phyloP scores from a whole-genome alignment of 2,113 vertebrate genomes.

The Ginglymostoma cirratum region DNA sequence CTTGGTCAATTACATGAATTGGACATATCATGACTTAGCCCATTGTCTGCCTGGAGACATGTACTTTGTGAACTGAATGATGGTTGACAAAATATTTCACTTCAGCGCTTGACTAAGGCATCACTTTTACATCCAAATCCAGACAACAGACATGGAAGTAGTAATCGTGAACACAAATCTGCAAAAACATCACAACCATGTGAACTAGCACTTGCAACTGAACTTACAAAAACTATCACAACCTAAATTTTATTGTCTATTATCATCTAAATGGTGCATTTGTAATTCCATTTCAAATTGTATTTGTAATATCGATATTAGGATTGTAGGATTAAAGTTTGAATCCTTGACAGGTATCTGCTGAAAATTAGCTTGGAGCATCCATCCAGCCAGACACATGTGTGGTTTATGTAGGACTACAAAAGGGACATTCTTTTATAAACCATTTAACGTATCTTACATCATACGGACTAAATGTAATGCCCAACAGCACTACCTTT shows the following conservation, averaged over 20 bases:
- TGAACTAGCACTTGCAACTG: too few relatives aligned
- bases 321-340: not conserved
- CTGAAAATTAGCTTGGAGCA: not conserved
- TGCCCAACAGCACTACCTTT: not conserved
- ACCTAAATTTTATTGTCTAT: not conserved
- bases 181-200: not conserved
- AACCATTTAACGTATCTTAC: not conserved
- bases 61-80: not conserved
- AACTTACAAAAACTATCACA: not conserved
- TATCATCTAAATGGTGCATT: not conserved
- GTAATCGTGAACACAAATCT: not conserved
- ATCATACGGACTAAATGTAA: not conserved
- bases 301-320: not conserved
- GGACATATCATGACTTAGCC: not conserved
- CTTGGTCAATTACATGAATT: not conserved
- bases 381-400: not conserved
- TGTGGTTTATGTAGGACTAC: conserved; percentile 10
- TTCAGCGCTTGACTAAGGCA: not conserved
- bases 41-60: not conserved
- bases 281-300: not conserved
- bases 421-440: conserved; percentile 36
- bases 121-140: not conserved
- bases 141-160: not conserved
- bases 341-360: not conserved
- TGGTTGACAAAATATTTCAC: not conserved